These are phyloP conservation scores for Bostrychus sinensis DNA, from an alignment of 2,113 vertebrate species.

Conservation along the genomic window DNA sequence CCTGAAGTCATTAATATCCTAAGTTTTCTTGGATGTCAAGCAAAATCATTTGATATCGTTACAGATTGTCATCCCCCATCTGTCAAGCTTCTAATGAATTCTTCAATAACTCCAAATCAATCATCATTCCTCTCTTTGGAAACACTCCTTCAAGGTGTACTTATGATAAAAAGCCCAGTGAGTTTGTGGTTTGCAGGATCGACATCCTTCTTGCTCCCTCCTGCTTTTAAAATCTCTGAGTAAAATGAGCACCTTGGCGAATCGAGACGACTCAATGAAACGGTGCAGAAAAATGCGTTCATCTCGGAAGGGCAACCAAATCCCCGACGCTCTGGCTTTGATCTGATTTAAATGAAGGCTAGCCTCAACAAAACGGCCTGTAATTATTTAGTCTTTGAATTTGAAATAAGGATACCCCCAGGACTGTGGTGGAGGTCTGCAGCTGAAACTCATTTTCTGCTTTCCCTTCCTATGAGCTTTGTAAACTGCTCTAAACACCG, in stretches of 20 bases:
- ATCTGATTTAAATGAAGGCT: slow-evolving; percentile 57
- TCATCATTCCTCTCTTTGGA: not conserved
- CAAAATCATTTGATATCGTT: not conserved
- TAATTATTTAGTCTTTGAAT: slow-evolving; percentile 73
- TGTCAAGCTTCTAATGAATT: not conserved
- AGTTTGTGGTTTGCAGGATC: slow-evolving; percentile 22
- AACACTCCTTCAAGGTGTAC: slow-evolving; percentile 4
- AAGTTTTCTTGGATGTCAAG: not conserved
- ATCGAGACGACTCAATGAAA: slow-evolving; percentile 27
- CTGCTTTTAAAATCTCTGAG: not conserved
- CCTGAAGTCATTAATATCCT: not conserved
- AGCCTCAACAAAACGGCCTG: slow-evolving; percentile 59
- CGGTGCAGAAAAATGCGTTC: not conserved
- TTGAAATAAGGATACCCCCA: slow-evolving; percentile 52
- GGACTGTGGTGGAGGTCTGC: slow-evolving; percentile 51
- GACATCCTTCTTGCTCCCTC: not conserved
- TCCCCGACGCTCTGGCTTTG: slow-evolving; percentile 39
- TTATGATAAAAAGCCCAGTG: slow-evolving; percentile 19
- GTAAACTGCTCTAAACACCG: slow-evolving; percentile 18
- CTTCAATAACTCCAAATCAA: slow-evolving; percentile 2
- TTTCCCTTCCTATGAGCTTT: slow-evolving; percentile 18
- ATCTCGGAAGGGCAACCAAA: not conserved
- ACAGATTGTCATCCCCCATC: slow-evolving; percentile 2
- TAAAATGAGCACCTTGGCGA: slow-evolving; percentile 20
- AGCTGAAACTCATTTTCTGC: slow-evolving; percentile 60